Evolutionary conservation across 2,888 invertebrate genomes (phyloP).

Genomic region (Reticulitermes lucifugus): DNA sequence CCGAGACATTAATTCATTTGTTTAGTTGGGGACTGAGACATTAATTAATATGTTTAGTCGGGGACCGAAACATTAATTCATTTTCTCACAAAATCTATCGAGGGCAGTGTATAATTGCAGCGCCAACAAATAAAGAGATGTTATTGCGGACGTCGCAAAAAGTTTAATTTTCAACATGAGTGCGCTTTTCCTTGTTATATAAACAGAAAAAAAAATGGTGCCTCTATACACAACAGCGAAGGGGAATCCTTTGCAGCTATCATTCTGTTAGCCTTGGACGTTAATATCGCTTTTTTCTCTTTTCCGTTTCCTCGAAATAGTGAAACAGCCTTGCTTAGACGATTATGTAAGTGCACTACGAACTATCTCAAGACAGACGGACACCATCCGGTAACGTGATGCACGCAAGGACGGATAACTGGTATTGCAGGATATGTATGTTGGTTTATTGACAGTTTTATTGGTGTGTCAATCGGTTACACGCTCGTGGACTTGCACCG

Average conservation of each 20-base stretch:
- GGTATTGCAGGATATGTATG: no score
- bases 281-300: neutral
- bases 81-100: neutral
- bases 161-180: neutral
- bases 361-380: neutral
- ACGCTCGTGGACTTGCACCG: no score
- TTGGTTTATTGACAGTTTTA: no score
- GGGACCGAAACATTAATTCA: neutral
- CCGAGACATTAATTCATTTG: no score
- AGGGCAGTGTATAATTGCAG: neutral
- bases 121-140: neutral
- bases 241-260: neutral
- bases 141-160: conserved; percentile 1
- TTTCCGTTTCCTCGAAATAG: neutral
- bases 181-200: neutral
- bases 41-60: no score
- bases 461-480: no score
- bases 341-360: neutral
- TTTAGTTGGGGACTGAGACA: no score
- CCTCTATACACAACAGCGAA: neutral
- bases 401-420: no score
- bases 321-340: neutral
- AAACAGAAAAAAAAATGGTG: neutral
- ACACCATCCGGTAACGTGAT: neutral
- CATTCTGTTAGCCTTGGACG: neutral